Base-by-base conservation (phyloP, 2,113 vertebrate genomes). In the Nannobrachium achirus region DNA sequence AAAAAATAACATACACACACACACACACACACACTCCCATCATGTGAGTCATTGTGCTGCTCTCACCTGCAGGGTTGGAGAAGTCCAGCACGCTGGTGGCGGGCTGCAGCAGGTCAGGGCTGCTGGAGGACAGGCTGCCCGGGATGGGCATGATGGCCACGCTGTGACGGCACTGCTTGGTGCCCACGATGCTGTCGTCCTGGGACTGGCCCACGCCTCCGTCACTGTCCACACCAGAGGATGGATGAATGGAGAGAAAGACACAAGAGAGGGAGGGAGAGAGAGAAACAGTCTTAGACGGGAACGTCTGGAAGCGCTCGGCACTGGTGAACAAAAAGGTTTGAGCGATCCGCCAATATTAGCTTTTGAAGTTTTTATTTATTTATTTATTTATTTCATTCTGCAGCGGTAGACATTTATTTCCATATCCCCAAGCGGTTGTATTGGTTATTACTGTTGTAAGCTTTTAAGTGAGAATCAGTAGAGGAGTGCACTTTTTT, bases 131-230 rank as follows among this genome's bases (percentile, higher is more conserved):
- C 10, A 99, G 94, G 0, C 94, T 95, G 10, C 96, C 95, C 0
- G 96, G 96, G 59, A 98, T 94, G 18, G 97, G 97, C 97, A 98
- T 95, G 80, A 98, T 96, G 69, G 95, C 96, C 84, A 98, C 91
- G 73, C 97, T 98, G 91, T 97, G 96, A 0, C 97, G 86, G 74
- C 95, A 97, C 88, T 98, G 96, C 69, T 96, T 96, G 0, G 96
- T 98, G 1, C 96, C 97, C 71, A 99, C 95, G 1, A 99, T 95
- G 88, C 96, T 99, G 93, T 99, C 97, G 14, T 99, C 97, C 86
- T 99, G 97, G 0, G 96, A 98, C 69, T 98, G 97, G 81, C 93
- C 94, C 83, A 98, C 89, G 1, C 95, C 93, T 0, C 94, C 94
- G 4, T 99, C 97, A 18, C 97, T 99, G 88, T n/a, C n/a, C n/a